Evolutionary conservation across 2,888 invertebrate genomes (phyloP), one percentile per base, ranked within the genome.

Genomic region (Harpalus rufipes): DNA sequence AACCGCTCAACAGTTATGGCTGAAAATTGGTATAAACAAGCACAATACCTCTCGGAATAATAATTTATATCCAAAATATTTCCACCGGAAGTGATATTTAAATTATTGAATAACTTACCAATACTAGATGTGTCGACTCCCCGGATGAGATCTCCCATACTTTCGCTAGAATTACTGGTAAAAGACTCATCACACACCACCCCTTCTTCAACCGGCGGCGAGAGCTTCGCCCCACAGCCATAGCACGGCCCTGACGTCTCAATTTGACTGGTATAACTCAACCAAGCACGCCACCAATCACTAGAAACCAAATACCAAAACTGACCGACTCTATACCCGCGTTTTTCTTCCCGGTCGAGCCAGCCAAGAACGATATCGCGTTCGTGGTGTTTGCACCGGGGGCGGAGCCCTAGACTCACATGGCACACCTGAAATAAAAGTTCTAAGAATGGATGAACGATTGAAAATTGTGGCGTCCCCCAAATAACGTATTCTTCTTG

Each of bases 401-500:
- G 97, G 89, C 95, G 93, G 72, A 98, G 92, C 0, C 97, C 97
- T 86, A 98, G 93, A 63, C 96, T 96, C 61, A 98, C 94, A 91
- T 97, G 97, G 90, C 97, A 97, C 86, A 97, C 95, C 44, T 96
- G 95, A 90, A 95, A 95, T 86, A 96, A 91, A 63, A 96, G 91
- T 89, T 95, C 94, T 81, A 96, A 90, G 89, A 96, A 93, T 0
- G 95, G 95, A 83, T 94, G 93, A 81, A 96, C 93, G 85, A 96
- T 91, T 87, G 95, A 95, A 92, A 0, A 92, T 92, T 85, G 93
- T 93, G 89, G 94, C 94, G 83, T 94, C 85, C 96, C 95, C 97
- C 97, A 97, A 88, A 97, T 95, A 87, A 97, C 93, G 91, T 97
- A 97, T 90, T 97, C 97, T 89, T 97, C 97, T 87, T 95, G 93